phyloP scores from a whole-genome alignment of 2,113 vertebrate genomes.

The Calonectris borealis region DNA sequence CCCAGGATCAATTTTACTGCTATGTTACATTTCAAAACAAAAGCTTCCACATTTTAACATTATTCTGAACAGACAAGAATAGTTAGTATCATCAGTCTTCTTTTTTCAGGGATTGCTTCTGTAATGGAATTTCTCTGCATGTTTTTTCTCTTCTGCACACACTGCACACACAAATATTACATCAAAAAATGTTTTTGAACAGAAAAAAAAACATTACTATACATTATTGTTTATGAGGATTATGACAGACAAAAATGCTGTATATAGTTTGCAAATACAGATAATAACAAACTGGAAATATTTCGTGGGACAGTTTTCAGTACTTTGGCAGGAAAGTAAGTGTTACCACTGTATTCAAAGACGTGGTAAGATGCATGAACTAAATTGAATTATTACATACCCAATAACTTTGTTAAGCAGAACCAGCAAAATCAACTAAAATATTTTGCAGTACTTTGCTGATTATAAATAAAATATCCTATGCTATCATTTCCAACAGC shows the following conservation, averaged over 20 bases:
- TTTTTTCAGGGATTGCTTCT: neutral
- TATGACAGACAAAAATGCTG: neutral
- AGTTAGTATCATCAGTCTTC: neutral
- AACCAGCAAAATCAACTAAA: neutral
- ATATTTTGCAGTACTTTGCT: neutral
- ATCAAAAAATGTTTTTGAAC: neutral
- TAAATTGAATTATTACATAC: neutral
- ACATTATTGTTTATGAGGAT: neutral
- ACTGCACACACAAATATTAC: neutral
- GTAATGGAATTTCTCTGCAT: neutral
- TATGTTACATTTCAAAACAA: neutral
- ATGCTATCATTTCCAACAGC: neutral
- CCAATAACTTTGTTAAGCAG: neutral
- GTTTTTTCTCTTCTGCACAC: neutral
- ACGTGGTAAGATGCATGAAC: neutral
- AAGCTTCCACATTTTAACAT: neutral
- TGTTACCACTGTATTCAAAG: neutral
- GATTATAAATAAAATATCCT: neutral
- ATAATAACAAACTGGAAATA: neutral
- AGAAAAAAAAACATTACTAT: neutral
- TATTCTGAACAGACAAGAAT: neutral
- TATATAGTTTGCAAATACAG: neutral
- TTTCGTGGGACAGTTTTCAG: neutral
- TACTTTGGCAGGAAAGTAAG: neutral
- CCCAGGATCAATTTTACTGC: neutral